Percentiles rank a stretch among this genome's conserved stretches.
These are phyloP conservation scores for Procambarus clarkii DNA, from an alignment of 1,140 invertebrate genomes.

Conservation along the genomic window DNA sequence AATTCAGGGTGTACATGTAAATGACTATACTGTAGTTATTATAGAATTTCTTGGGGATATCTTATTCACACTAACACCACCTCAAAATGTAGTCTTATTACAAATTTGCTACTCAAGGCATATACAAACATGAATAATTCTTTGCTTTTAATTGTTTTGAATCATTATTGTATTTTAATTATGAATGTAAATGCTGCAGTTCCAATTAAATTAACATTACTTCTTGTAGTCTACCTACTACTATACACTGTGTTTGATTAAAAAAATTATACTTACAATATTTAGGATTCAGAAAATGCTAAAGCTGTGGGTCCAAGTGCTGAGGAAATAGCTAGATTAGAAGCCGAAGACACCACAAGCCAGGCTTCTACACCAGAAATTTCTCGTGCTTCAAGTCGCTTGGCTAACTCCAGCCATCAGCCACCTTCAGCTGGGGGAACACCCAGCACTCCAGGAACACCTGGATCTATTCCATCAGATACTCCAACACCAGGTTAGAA, in stretches of 20 bases:
- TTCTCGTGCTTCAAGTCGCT: conserved; percentile 50
- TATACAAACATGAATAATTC: too few species aligned
- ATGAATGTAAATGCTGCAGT: too few species aligned
- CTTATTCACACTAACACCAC: too few species aligned
- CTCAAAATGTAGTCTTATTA: too few species aligned
- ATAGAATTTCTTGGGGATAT: too few species aligned
- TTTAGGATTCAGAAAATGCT: conserved; percentile 62
- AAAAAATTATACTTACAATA: background rate
- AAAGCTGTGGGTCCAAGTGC: conserved; percentile 61
- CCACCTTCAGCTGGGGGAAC: conserved; percentile 32
- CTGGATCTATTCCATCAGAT: conserved; percentile 40
- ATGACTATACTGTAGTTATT: too few species aligned
- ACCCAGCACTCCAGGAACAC: conserved; percentile 53
- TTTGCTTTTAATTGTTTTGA: too few species aligned
- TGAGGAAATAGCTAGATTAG: conserved; percentile 56
- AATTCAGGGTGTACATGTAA: too few species aligned
- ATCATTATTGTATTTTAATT: too few species aligned
- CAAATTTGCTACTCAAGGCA: too few species aligned
- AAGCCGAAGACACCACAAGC: conserved; percentile 60
- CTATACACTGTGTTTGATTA: too few species aligned
- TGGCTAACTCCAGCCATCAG: conserved; percentile 21
- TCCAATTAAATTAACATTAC: background rate
- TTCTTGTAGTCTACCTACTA: background rate
- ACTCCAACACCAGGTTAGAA: conserved; percentile 51
- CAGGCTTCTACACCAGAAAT: conserved; percentile 57